A percentile compares a stretch with the other conserved stretches of the same genome.
Evolutionary conservation across 1,140 invertebrate species (phyloP).

Genomic region (Holotrichia oblita): DNA sequence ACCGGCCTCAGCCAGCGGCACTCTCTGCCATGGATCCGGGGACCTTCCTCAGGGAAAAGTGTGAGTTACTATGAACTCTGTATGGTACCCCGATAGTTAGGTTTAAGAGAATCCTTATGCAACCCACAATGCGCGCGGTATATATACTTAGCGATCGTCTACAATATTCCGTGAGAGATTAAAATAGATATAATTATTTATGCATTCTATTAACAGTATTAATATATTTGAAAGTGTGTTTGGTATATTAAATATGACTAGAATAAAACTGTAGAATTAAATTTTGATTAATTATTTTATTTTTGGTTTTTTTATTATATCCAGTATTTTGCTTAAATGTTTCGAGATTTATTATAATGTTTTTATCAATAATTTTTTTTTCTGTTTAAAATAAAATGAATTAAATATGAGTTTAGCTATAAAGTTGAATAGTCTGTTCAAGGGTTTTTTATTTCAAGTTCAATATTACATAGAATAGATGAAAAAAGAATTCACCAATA

Average conservation of each 20-base stretch:
- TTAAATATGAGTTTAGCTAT: no score
- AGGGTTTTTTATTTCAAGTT: no score
- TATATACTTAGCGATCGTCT: background rate
- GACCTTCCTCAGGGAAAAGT: constrained; percentile 35
- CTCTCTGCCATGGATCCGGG: constrained; percentile 39
- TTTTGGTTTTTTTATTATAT: background rate
- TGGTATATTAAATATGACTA: background rate
- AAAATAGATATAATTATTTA: background rate
- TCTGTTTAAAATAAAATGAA: no score
- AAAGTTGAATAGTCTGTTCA: no score
- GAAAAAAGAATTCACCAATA: no score
- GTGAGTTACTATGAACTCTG: constrained; percentile 24
- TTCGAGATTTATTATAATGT: no score
- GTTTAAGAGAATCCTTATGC: constrained; percentile 24
- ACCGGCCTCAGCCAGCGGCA: constrained; percentile 34
- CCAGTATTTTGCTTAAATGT: no score
- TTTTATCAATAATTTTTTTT: no score
- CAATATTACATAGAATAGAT: no score
- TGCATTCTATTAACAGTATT: background rate
- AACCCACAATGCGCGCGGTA: background rate
- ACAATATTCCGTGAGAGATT: constrained; percentile 20
- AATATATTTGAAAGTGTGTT: background rate
- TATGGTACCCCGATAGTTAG: constrained; percentile 28
- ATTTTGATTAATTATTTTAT: background rate
- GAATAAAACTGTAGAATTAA: background rate